Base-by-base conservation (phyloP, 2,113 vertebrate genomes). In the Alaudala cheleensis region DNA sequence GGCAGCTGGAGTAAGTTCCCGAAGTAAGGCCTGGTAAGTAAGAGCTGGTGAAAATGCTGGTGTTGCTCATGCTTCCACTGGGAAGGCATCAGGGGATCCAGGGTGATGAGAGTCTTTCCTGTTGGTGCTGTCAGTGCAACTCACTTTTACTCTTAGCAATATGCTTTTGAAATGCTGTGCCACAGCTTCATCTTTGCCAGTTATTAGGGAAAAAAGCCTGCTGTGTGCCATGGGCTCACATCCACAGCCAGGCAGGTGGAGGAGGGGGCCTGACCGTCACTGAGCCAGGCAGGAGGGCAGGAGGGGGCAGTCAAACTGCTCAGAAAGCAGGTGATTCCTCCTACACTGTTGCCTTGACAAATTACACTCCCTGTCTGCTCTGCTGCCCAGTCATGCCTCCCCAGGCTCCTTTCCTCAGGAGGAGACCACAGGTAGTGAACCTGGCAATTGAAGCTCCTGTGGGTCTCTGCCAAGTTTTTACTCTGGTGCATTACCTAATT, bases 401-500 rank as follows among this genome's bases (percentile, higher is more conserved):
- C 37, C 4, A 3, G 53, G 25, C 23, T 76, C 53, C 61, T 14
- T 83, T 45, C 39, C 28, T 23, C 45, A 16, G 21, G 24, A 34
- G 58, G 34, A 83, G 58, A 64, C 33, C 33, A 61, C 25, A 77
- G 91, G 71, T 39, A 91, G 34, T 16, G 56, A 88, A 58, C 45
- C 49, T 18, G 28, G 56, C 62, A 90, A 53, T 33, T 2, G 5
- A 23, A 62, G 44, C 51, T 84, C 50, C 64, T 26, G 44, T 28
- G 65, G 69, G 69, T 92, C 74, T 57, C 56, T 3, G 60, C 60
- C 88, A 92, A 71, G 69, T 22, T 88, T 81, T 90, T 34, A 49
- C 76, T n/a, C 40, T 28, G 56, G 72, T 84, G 88, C 88, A 81
- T 94, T 95, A 94, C 56, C 82, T 71, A 88, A 96, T 95, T 94